phyloP scores from a whole-genome alignment of 2,888 invertebrate species.

The Trilocha varians region DNA sequence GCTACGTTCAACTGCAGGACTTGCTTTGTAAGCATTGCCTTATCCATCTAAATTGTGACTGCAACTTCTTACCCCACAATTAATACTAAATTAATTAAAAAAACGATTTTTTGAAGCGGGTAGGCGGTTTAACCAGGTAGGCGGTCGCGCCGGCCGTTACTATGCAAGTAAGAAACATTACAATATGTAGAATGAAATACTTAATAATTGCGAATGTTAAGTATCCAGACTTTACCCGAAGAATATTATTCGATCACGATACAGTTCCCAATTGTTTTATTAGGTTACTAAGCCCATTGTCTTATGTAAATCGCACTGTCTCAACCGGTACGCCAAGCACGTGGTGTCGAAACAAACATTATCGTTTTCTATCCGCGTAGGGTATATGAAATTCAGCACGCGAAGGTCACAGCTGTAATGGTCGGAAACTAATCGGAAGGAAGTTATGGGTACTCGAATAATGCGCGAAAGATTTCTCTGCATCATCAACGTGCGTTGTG shows the following conservation, averaged over 20 bases:
- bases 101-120: too few relatives aligned
- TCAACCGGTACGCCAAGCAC: conserved; percentile 40
- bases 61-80: too few relatives aligned
- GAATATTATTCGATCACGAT: conserved; percentile 13
- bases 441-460: conserved; percentile 22
- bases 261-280: conserved; percentile 34
- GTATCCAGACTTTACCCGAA: too few relatives aligned
- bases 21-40: too few relatives aligned
- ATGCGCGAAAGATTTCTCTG: conserved; percentile 43
- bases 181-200: too few relatives aligned
- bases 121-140: too few relatives aligned
- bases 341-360: conserved; percentile 42
- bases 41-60: too few relatives aligned
- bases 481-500: conserved; percentile 31
- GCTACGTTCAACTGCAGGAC: too few relatives aligned
- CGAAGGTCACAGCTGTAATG: conserved; percentile 27
- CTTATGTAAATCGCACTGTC: conserved; percentile 64
- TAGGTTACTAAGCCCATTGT: conserved; percentile 40
- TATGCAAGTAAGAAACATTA: too few relatives aligned
- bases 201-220: too few relatives aligned
- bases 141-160: too few relatives aligned
- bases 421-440: conserved; percentile 39
- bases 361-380: conserved; percentile 29
- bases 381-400: conserved; percentile 18
- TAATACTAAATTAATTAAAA: too few relatives aligned